Evolutionary conservation across 1,140 invertebrate species (phyloP).

Genomic region (Diplogasteroides magnus): DNA sequence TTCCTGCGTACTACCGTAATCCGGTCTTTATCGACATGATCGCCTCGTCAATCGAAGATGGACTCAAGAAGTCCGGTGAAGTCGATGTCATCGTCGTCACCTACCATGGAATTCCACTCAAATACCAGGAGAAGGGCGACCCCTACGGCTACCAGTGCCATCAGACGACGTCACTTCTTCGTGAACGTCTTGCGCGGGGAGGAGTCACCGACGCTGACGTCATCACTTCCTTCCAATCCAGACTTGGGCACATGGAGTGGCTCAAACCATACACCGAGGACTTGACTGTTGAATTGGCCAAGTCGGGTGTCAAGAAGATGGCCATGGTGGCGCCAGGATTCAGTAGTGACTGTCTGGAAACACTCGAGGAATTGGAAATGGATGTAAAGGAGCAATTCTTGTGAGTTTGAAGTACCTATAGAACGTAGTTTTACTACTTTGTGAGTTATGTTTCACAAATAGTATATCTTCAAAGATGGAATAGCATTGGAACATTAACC

Average conservation of each 20-base stretch:
- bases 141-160: conserved; percentile 27
- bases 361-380: too few relatives aligned
- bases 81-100: conserved; percentile 22
- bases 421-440: too few relatives aligned
- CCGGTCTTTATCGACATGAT: conserved; percentile 14
- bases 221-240: conserved; percentile 18
- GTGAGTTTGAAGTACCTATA: too few relatives aligned
- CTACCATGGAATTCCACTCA: conserved; percentile 25
- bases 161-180: conserved; percentile 16
- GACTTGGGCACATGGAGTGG: conserved; percentile 16
- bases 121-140: conserved; percentile 25
- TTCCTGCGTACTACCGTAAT: conserved; percentile 24
- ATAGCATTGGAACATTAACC: too few relatives aligned
- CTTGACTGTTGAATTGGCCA: conserved; percentile 7
- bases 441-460: too few relatives aligned
- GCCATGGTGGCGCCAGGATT: too few relatives aligned
- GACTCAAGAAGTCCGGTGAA: neutral
- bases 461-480: too few relatives aligned
- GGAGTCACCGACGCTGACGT: neutral
- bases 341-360: too few relatives aligned
- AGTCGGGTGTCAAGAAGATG: too few relatives aligned
- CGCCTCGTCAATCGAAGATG: conserved; percentile 16
- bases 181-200: conserved; percentile 5
- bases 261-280: conserved; percentile 27
- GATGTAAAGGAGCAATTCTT: too few relatives aligned